Conservation (phyloP, 2,113 vertebrate genomes). For the Bungarus multicinctus region DNA sequence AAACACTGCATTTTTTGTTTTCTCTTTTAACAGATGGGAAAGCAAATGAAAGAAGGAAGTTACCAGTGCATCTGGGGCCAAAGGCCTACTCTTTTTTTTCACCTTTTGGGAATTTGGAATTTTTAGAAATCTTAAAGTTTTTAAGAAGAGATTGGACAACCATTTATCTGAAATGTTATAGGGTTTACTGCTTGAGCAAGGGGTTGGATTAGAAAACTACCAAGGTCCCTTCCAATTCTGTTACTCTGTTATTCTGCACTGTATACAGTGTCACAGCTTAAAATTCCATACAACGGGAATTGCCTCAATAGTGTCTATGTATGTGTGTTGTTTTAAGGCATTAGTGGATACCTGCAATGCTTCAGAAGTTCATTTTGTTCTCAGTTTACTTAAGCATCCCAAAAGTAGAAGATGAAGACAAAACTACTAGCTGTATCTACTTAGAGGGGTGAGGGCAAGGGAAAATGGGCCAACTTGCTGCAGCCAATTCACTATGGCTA, state of each 20-base stretch:
- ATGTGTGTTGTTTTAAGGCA: background rate
- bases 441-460: background rate
- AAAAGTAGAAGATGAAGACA: background rate
- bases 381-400: background rate
- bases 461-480: background rate
- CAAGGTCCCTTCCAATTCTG: background rate
- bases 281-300: background rate
- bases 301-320: background rate
- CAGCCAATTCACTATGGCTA: no score
- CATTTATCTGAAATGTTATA: background rate
- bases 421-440: background rate
- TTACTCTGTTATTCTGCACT: background rate
- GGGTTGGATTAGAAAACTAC: background rate
- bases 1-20: background rate
- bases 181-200: background rate
- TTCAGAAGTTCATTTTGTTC: background rate
- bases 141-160: background rate
- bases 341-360: background rate
- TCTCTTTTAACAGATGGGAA: background rate
- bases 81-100: background rate
- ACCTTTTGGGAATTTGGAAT: background rate
- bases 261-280: background rate
- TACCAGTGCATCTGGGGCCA: background rate
- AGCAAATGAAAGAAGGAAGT: background rate
- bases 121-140: background rate